Base-by-base conservation (phyloP, 2,888 invertebrate genomes). In the Coleophora flavipennella region DNA sequence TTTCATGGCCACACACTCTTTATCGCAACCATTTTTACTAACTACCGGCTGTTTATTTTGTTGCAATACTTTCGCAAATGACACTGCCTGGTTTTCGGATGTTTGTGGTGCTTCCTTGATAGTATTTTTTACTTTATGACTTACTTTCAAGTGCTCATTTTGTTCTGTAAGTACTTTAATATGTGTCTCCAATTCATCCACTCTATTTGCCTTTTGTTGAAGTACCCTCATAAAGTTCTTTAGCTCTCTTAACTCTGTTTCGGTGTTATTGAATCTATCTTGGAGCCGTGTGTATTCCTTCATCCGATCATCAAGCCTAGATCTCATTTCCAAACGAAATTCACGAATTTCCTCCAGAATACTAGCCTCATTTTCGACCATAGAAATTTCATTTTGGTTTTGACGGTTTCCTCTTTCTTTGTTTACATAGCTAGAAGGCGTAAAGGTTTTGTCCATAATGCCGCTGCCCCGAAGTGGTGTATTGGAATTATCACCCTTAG, bases 191-290 rank as follows among this genome's bases (percentile, higher is more conserved):
- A 53, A 33, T 13, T 12, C n/a, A 6, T 53, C 44, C 3, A 48
- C 41, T 39, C 45, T 46, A 13, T 12, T 40, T 11, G 42, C 44
- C 13, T 49, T 49, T 39, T 51, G 36, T 38, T 40, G 31, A n/a
- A 45, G 36, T 49, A 50, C 49, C 49, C 25, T 25, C 45, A 51
- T 13, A 8, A 39, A 33, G 27, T 35, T 25, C 39, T 20, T 32
- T 31, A 51, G 9, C 33, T 45, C 39, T 32, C 39, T 29, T 32
- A 45, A 32, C 13, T 41, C 38, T 1, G 31, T 41, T 40, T 46
- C 48, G 1, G 39, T 43, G 2, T 38, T 38, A 3, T 33, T 10
- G 36, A 47, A 48, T 40, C 40, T 42, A 34, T 37, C 40, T 36
- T 43, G 31, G 8, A 51, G 28, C 14, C 40, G 7, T 8, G 10